Conservation (phyloP, 2,113 vertebrate genomes). For the Picathartes gymnocephalus region DNA sequence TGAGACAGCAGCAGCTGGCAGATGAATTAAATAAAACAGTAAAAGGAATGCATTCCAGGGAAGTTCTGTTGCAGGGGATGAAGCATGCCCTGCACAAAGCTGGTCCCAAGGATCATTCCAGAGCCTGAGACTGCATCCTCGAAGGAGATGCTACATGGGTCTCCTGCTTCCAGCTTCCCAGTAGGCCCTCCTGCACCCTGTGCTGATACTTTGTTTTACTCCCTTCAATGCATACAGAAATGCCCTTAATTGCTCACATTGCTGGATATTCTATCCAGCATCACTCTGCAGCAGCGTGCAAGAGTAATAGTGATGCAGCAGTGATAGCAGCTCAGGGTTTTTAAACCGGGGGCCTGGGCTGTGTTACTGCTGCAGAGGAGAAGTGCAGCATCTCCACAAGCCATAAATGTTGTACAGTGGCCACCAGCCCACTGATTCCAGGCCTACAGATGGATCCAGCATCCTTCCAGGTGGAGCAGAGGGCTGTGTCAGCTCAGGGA, state of each 20-base stretch:
- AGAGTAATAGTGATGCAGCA: not conserved
- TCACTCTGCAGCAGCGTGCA: not conserved
- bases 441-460: not conserved
- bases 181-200: not conserved
- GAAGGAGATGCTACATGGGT: fast-evolving
- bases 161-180: not conserved
- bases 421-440: not conserved
- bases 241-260: not conserved
- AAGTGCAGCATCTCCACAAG: not conserved
- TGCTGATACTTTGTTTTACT: not conserved
- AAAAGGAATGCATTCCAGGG: fast-evolving
- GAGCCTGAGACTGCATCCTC: not conserved
- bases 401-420: fast-evolving
- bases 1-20: not conserved
- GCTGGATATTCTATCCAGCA: too few species aligned
- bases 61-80: not conserved
- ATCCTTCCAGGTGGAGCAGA: fast-evolving
- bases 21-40: not conserved
- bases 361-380: not conserved
- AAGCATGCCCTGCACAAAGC: not conserved
- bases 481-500: not conserved
- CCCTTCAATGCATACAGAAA: not conserved
- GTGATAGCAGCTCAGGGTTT: not conserved
- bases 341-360: not conserved
- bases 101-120: not conserved